Conservation (phyloP, 2,797 vertebrate species). For the Lutjanus campechanus region DNA sequence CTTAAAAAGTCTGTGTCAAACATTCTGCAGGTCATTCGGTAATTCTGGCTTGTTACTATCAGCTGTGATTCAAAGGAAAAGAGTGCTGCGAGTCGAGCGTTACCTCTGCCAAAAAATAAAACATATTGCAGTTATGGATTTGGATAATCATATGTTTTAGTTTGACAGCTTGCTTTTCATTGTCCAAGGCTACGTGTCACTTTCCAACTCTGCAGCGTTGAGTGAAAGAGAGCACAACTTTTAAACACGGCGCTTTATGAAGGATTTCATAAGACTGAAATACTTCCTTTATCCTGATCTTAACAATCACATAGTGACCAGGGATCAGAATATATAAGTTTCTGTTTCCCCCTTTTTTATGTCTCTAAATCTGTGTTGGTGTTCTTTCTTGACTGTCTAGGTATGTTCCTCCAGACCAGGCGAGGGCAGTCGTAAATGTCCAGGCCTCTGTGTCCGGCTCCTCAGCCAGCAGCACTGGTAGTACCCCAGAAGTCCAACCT, state of each 20-base stretch:
- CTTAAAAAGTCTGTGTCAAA: background rate
- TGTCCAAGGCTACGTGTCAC: conserved; percentile 31
- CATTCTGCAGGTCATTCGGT: conserved; percentile 5
- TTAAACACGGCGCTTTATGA: conserved; percentile 5
- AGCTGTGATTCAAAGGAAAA: conserved; percentile 21
- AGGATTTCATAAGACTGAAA: conserved; percentile 1
- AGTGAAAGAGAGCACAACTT: background rate
- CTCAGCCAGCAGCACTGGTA: conserved; percentile 96
- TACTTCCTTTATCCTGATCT: background rate
- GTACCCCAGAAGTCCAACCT: conserved; percentile 97
- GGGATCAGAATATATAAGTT: background rate
- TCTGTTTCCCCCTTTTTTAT: background rate
- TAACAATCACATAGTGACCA: background rate
- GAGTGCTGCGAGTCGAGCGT: conserved; percentile 12
- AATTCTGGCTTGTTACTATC: conserved; percentile 1
- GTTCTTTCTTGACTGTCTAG: conserved; percentile 73
- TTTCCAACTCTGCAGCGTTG: conserved; percentile 15
- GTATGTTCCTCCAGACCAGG: conserved; percentile 98
- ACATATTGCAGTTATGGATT: conserved; percentile 27
- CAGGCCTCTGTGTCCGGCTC: conserved; percentile 96
- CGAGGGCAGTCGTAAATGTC: conserved; percentile 91
- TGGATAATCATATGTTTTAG: conserved; percentile 51
- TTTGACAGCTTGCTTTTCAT: conserved; percentile 34
- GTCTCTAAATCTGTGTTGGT: conserved; percentile 7
- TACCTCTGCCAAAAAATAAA: conserved; percentile 33